These are phyloP conservation scores for Piprites chloris DNA, from an alignment of 2,113 vertebrate species.

Conservation along the genomic window DNA sequence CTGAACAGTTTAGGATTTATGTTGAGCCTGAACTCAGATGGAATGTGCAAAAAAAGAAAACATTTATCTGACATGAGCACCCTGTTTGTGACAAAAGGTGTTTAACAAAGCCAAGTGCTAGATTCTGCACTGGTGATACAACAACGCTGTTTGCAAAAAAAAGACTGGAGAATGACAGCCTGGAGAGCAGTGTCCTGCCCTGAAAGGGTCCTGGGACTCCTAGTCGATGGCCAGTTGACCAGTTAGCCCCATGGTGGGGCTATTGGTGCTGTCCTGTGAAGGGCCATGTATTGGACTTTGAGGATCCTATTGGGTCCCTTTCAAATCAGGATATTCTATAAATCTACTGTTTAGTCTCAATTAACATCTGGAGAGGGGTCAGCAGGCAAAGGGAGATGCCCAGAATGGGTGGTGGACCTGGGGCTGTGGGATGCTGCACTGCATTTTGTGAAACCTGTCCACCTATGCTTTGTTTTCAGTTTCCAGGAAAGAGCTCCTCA, in stretches of 20 bases:
- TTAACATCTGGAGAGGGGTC: not conserved
- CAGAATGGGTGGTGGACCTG: not conserved
- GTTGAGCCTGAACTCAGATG: not conserved
- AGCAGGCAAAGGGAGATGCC: not conserved
- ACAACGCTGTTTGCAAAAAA: no score
- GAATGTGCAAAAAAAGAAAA: not conserved
- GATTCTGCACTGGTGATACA: no score
- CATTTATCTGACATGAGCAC: not conserved
- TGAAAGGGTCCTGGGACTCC: not conserved
- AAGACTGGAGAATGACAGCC: not conserved
- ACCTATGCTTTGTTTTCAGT: not conserved
- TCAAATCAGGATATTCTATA: not conserved
- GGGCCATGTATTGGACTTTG: not conserved
- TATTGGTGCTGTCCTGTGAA: not conserved
- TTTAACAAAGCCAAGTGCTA: not conserved
- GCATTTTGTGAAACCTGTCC: not conserved
- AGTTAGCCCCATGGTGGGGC: no score
- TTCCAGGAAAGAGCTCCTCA: not conserved
- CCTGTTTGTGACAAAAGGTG: not conserved
- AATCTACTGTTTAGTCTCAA: accelerated
- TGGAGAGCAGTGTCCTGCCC: no score
- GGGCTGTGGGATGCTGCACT: no score
- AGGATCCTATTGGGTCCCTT: not conserved
- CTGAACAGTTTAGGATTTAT: not conserved
- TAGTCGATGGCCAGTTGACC: accelerated